phyloP scores from a whole-genome alignment of 2,797 vertebrate genomes.

The Danio jaintianensis region DNA sequence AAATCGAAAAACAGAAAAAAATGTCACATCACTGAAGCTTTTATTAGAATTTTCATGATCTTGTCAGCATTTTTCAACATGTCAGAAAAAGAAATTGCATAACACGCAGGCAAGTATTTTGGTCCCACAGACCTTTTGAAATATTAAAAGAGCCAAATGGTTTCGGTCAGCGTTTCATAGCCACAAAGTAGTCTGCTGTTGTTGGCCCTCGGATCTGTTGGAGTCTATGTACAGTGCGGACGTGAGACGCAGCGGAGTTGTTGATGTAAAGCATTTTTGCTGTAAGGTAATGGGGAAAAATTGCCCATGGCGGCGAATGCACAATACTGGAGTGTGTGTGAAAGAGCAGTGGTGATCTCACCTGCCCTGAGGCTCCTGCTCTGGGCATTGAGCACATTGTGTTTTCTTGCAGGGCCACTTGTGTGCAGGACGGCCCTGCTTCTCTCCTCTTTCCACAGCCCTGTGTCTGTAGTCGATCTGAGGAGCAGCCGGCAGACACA shows the following conservation, averaged over 20 bases:
- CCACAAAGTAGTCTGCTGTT: constrained; percentile 25
- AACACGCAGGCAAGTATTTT: constrained; percentile 18
- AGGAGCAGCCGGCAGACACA: constrained; percentile 19
- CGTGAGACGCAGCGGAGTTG: constrained; percentile 10
- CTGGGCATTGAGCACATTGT: constrained; percentile 57
- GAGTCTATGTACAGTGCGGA: constrained; percentile 26
- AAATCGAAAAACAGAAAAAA: no score
- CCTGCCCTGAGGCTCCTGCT: constrained; percentile 53
- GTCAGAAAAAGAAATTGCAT: background rate
- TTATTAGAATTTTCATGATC: background rate
- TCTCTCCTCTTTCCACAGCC: background rate
- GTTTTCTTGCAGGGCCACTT: constrained; percentile 37
- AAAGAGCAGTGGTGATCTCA: constrained; percentile 48
- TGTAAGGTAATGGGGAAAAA: constrained; percentile 39
- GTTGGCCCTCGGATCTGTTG: constrained; percentile 25
- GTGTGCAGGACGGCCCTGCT: constrained; percentile 4
- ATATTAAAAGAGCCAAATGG: constrained; percentile 36
- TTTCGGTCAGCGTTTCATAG: constrained; percentile 37
- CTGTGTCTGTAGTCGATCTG: background rate
- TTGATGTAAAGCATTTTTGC: constrained; percentile 51
- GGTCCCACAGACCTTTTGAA: constrained; percentile 24
- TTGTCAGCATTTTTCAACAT: constrained; percentile 22
- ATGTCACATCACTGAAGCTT: no score
- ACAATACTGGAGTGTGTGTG: constrained; percentile 8
- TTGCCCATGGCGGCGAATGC: constrained; percentile 35